phyloP scores from a whole-genome alignment of 2,797 vertebrate species.

The Amblyopsis hoosieri region DNA sequence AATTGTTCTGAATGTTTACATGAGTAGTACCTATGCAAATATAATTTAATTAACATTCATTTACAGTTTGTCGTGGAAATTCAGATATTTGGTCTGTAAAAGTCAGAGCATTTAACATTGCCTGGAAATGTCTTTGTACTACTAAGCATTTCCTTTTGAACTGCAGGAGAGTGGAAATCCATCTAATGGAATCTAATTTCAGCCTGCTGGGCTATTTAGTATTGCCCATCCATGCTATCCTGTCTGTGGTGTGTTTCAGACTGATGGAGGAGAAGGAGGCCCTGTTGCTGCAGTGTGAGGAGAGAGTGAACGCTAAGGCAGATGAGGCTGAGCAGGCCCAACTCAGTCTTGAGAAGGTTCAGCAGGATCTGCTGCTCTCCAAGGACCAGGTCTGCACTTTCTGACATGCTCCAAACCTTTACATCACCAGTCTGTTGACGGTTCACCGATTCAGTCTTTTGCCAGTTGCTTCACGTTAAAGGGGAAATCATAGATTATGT shows the following conservation, averaged over 20 bases:
- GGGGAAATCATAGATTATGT: no score
- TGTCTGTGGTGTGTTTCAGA: slow-evolving; percentile 34
- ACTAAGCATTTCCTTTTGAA: no score
- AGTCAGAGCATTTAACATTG: no score
- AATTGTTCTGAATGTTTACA: no score
- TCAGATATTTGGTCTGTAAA: no score
- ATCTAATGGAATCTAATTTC: no score
- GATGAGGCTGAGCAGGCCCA: slow-evolving; percentile 49
- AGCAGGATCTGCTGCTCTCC: slow-evolving; percentile 61
- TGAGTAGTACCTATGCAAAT: no score
- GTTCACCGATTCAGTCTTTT: background rate
- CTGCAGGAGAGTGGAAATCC: no score
- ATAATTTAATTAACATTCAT: no score
- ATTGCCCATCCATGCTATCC: background rate
- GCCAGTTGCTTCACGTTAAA: background rate
- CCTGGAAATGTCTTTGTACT: no score
- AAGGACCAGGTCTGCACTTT: slow-evolving; percentile 58
- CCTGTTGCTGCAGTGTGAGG: slow-evolving; percentile 69
- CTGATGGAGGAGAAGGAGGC: slow-evolving; percentile 52
- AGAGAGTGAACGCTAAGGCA: slow-evolving; percentile 53
- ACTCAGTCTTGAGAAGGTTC: slow-evolving; percentile 54
- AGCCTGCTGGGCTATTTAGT: background rate
- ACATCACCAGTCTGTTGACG: background rate
- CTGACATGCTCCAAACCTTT: background rate
- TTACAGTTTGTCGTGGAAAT: no score